Percentiles rank a stretch among this genome's conserved stretches.
These are phyloP conservation scores for Forbesichthys papilliferus DNA, from an alignment of 2,113 vertebrate genomes.

Conservation along the genomic window DNA sequence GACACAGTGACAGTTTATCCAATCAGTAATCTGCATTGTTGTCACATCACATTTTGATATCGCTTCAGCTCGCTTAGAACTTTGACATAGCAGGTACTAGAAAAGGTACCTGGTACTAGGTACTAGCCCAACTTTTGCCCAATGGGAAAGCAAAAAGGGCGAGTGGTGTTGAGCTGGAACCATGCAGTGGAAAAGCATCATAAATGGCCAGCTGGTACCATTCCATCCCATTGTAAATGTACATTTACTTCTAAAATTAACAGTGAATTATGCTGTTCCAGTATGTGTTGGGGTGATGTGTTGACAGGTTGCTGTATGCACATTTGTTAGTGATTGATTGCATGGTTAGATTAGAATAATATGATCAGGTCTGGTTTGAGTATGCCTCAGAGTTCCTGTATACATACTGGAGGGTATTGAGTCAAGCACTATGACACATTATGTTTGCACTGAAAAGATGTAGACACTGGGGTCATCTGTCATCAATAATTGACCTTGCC, in stretches of 20 bases:
- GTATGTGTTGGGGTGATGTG: conserved; percentile 17
- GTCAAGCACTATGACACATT: conserved; percentile 1
- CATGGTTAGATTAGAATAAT: conserved; percentile 42
- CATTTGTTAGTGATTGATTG: conserved; percentile 6
- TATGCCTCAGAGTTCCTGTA: background rate
- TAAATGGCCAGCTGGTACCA: background rate
- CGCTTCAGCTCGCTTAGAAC: too few species aligned
- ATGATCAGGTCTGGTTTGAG: conserved; percentile 12
- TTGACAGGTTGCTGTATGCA: conserved; percentile 3
- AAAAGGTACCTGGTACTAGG: too few species aligned
- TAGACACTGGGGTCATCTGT: conserved; percentile 36
- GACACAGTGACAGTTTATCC: too few species aligned
- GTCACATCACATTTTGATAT: too few species aligned
- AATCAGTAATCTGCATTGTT: too few species aligned
- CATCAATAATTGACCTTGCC: conserved; percentile 59
- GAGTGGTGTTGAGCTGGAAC: too few species aligned
- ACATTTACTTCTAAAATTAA: background rate
- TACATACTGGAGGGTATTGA: background rate
- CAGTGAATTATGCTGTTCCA: background rate
- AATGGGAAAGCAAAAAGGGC: too few species aligned
- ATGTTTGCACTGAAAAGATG: conserved; percentile 24
- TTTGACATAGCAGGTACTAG: too few species aligned
- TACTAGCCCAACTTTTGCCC: too few species aligned
- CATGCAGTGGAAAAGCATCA: background rate
- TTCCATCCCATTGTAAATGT: background rate